Percentiles rank a stretch among this genome's conserved stretches.
These are phyloP conservation scores for Caerostris darwini DNA, from an alignment of 1,140 invertebrate genomes.

Conservation along the genomic window DNA sequence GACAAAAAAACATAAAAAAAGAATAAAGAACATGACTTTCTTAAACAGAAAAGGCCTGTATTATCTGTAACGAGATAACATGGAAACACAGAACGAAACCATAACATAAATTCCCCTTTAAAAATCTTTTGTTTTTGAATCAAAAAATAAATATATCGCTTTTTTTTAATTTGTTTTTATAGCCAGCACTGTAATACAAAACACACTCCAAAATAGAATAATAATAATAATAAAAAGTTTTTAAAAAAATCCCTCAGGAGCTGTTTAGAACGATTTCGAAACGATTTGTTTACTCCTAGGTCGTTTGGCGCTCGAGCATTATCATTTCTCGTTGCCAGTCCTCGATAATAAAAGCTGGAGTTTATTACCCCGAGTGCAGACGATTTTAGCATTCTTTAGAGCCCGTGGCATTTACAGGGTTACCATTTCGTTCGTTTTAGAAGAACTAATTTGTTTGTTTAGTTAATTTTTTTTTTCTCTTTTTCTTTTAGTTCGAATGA, in stretches of 20 bases:
- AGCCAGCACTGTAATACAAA: background rate
- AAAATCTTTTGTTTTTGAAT: background rate
- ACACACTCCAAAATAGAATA: background rate
- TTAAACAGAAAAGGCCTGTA: background rate
- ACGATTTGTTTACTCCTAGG: constrained; percentile 21
- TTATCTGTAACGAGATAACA: background rate
- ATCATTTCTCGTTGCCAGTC: constrained; percentile 18
- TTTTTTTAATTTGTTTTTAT: no score
- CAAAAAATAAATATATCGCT: background rate
- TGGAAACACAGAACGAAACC: background rate
- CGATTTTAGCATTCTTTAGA: constrained; percentile 22
- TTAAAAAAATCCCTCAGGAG: background rate
- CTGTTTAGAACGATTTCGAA: constrained; percentile 17
- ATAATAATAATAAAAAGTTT: background rate
- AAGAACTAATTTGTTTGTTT: background rate
- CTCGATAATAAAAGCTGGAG: background rate
- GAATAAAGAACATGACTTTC: background rate
- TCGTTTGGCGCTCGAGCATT: constrained; percentile 10
- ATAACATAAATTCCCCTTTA: background rate
- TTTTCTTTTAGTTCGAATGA: background rate
- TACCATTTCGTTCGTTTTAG: background rate
- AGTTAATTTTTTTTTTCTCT: no score
- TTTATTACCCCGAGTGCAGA: constrained; percentile 40
- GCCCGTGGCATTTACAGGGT: constrained; percentile 20
- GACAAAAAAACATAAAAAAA: background rate